These are phyloP conservation scores for Taurulus bubalis DNA, from an alignment of 2,113 vertebrate genomes.

Conservation along the genomic window DNA sequence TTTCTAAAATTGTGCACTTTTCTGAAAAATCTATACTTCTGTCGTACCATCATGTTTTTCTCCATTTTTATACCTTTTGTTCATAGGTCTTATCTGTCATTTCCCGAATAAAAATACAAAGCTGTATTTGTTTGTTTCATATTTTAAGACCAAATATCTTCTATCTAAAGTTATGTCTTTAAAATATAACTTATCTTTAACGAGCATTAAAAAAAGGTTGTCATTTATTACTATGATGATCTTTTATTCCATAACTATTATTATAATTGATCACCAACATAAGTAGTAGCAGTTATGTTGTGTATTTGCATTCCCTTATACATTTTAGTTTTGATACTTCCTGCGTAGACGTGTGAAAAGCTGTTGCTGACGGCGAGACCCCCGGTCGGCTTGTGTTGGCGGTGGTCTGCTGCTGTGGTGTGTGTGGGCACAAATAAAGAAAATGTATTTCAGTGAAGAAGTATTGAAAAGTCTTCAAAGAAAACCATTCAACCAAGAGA, in stretches of 20 bases:
- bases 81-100: not conserved
- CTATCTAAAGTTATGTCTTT: no score
- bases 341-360: not conserved
- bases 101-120: conserved; percentile 4
- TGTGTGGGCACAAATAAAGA: not conserved
- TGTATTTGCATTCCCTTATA: not conserved
- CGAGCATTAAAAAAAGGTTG: not conserved
- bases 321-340: not conserved
- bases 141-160: not conserved
- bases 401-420: not conserved
- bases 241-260: not conserved
- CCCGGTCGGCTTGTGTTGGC: not conserved
- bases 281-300: not conserved
- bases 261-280: not conserved
- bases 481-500: not conserved
- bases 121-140: not conserved
- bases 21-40: not conserved
- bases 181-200: no score
- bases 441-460: not conserved
- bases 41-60: not conserved
- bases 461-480: not conserved
- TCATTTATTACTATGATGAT: not conserved
- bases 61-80: not conserved
- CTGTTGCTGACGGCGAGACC: not conserved
- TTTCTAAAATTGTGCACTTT: not conserved